Base-by-base conservation (phyloP, 2,888 invertebrate genomes). In the Alviniconcha strummeri region DNA sequence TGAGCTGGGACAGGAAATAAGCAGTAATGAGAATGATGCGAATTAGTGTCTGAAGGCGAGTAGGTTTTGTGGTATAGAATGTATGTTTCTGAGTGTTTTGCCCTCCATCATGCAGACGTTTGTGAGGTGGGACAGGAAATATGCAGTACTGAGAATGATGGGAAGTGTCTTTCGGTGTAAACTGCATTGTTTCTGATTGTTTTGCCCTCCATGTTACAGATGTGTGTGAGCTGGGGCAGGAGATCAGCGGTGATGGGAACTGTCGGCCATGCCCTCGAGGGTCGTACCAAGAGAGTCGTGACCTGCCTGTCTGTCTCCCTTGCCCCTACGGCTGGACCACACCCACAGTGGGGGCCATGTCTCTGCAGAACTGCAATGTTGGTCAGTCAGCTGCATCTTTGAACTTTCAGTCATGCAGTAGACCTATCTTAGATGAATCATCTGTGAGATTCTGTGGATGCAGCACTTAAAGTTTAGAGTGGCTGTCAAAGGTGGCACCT, bases 261-360 rank as follows among this genome's bases (percentile, higher is more conserved):
- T 99, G 99, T 93, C 97, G 97, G 0, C 96, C 97, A 92, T 99
- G 99, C 93, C 96, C 97, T 1, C 95, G 96, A 90, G 99, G 99
- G 19, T 98, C 96, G 92, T 99, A 98, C 94, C 99, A 99, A 94
- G 98, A 98, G 91, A 96, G 96, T 90, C 97, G 97, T 86, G 96
- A 98, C 75, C 98, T 98, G 95, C 97, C 97, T 3, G 95, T 96
- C 0, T 99, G 99, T 93, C 95, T 96, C 79, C 96, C 96, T 86
- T 99, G 99, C 93, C 98, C 98, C 0, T 95, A 96, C 90, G 98
- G 98, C 87, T 98, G 97, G 11, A 99, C 98, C 92, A 99, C 99
- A 0, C 96, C 96, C 85, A 95, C 95, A 60, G 94, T 96, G 0
- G 98, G 97, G 17, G 95, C 98, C 4, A 95, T 96, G 72, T 96